Evolutionary conservation across 2,888 invertebrate species (phyloP), one percentile per base, ranked within the genome.

Genomic region (Tipula helvola): DNA sequence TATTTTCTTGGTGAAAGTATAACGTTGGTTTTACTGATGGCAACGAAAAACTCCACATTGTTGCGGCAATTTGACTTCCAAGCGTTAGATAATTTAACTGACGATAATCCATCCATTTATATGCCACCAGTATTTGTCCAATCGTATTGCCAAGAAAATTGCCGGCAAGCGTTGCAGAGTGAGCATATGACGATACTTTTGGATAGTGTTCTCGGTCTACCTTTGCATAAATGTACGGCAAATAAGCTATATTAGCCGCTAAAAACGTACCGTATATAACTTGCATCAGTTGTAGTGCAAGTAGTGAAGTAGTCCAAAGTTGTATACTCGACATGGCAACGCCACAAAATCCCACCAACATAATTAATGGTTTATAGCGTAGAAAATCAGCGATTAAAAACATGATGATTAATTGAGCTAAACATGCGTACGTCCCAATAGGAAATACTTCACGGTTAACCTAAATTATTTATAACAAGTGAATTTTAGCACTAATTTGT

Each of bases 161-260:
- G 16, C 96, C 96, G 3, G 93, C 90, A 86, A 96, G 92, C 89
- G 94, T 93, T 0, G 96, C 95, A 0, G 95, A 94, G 89, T 96
- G 92, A 0, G 95, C 95, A 89, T 95, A 95, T 0, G 95, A 94
- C 0, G 96, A 95, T 2, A 96, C 95, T 89, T 93, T 93, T 88
- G 95, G 94, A 91, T 95, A 96, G 90, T 95, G 93, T 87, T 93
- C 92, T 88, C 93, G 93, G 87, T 94, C 93, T 2, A 96, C 96
- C 92, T 96, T 96, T n/a, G 98, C 96, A 91, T 98, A 98, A 88
- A 98, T 97, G 90, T 98, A 98, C 0, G 97, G 97, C 89, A 95
- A 96, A 91, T 98, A 98, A 0, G 98, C 98, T 7, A 98, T 96
- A 92, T 98, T 98, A 3, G 97, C 94, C 0, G 98, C 97, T 91